Base-by-base conservation (phyloP, 1,140 invertebrate species). In the Ips typographus region DNA sequence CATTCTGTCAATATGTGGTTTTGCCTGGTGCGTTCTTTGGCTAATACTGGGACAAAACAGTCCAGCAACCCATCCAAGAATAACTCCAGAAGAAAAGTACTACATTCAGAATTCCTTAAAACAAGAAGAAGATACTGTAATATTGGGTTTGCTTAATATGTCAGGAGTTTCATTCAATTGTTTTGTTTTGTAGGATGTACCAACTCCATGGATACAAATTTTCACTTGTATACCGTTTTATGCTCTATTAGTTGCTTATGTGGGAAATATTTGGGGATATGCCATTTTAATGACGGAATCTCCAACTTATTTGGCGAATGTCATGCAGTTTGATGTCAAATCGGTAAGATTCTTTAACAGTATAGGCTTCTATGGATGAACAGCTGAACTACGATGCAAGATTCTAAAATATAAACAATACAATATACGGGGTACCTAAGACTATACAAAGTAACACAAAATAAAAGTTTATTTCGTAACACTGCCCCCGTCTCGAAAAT, bases 201-300 rank as follows among this genome's bases (percentile, higher is more conserved):
- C 51, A 5, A 43, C 56, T 3, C 71, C 71, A 36, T 72, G 70
- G 70, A 58, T 53, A 40, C 40, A 59, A 42, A 71, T 72, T 59
- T 40, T 68, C 7, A 65, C 60, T 36, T 65, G 49, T 59, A 40
- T 63, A 42, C 65, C 66, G 22, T 47, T 72, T 40, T 68, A 57
- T 42, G 47, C 66, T 5, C 4, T 69, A 4, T 1, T 69, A 7
- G n/a, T 94, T 0, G 88, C 86, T 0, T 92, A 97, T 76, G 91
- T 92, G 78, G 89, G 91, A 0, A 91, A 95, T 76, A 93, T 93
- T 76, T 98, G 94, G 94, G 94, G 94, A 1, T 94, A 93, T 76
- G 95, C 94, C 82, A 96, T 92, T 2, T 84, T 98, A 51, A 83
- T 98, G 53, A 95, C 94, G 0, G 89, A 95, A 80, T 89, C 98